Percentiles rank a stretch among this genome's conserved stretches.
Evolutionary conservation across 2,113 vertebrate genomes (phyloP).

Genomic region (Motacilla tschutschensis): DNA sequence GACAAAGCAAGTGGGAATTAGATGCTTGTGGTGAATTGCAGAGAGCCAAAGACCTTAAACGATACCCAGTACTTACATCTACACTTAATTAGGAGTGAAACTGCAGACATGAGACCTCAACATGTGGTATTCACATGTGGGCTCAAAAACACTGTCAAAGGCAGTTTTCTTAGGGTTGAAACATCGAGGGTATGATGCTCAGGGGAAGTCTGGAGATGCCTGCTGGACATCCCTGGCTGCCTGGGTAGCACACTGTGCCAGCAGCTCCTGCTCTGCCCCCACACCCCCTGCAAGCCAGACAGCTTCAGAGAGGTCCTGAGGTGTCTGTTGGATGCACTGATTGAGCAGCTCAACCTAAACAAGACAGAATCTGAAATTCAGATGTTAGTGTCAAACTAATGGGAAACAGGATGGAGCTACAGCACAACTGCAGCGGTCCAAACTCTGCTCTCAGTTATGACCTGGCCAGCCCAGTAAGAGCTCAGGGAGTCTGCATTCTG

Average conservation of each 20-base stretch:
- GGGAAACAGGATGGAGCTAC: constrained; percentile 12
- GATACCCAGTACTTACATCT: constrained; percentile 51
- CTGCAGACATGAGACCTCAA: constrained; percentile 63
- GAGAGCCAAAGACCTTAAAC: constrained; percentile 52
- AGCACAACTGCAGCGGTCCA: not conserved
- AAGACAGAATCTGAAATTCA: constrained; percentile 43
- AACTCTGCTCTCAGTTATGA: not conserved
- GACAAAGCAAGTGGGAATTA: constrained; percentile 57
- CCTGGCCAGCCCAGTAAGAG: not conserved
- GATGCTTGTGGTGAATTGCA: constrained; percentile 48
- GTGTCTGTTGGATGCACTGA: not conserved
- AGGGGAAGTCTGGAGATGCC: not conserved
- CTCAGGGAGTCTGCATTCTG: not conserved
- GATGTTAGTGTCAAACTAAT: constrained; percentile 36
- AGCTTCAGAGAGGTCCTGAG: not conserved
- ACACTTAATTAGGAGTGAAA: constrained; percentile 60
- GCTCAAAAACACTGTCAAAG: constrained; percentile 37
- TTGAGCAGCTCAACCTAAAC: not conserved
- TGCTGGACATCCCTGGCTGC: not conserved
- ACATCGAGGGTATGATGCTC: not conserved
- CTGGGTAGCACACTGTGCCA: not conserved
- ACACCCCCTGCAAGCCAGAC: not conserved
- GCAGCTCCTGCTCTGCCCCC: not conserved
- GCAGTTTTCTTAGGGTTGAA: not conserved
- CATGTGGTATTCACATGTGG: constrained; percentile 66